Base-by-base conservation (phyloP, 2,888 invertebrate species). In the Leptopilina syphax region DNA sequence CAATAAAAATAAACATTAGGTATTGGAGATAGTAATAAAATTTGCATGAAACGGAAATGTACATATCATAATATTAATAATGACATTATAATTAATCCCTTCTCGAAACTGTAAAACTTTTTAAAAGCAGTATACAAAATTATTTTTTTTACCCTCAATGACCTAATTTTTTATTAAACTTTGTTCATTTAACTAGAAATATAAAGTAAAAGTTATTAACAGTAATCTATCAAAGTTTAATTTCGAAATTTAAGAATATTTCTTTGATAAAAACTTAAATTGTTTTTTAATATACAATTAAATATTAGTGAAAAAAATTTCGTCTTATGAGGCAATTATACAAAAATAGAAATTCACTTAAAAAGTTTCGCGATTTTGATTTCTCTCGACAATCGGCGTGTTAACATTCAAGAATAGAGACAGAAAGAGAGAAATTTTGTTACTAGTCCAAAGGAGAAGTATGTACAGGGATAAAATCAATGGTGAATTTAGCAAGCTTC, bases 391-490 rank as follows among this genome's bases (percentile, higher is more conserved):
- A 63, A 60, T 7, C 7, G 9, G 18, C 18, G 18, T 60, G 18
- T 18, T 24, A 18, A 60, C 13, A 60, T 60, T 18, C 18, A 60
- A 60, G 7, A 60, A 18, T 18, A 60, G 60, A 60, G 24, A 65
- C 18, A 18, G 9, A 18, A 8, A 24, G 24, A n/a, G 10, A 65
- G 10, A 34, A 3, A 34, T 65, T 65, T 24, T 65, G 65, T 41
- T 34, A 34, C 27, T 34, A 65, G 65, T 41, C 1, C 34, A 65
- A 65, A 65, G 34, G 12, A 34, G 65, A 65, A 73, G 73, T 57
- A 54, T 73, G 57, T 50, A 50, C n/a, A 27, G 34, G 34, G 57
- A 73, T 73, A 73, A 73, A 73, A 73, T 73, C 73, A 73, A 73
- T 73, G 73, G 54, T 34, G 34, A 73, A 73, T 73, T 73, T 27